These are phyloP conservation scores for Urosaurus nigricauda DNA, from an alignment of 2,797 vertebrate species.

Conservation along the genomic window DNA sequence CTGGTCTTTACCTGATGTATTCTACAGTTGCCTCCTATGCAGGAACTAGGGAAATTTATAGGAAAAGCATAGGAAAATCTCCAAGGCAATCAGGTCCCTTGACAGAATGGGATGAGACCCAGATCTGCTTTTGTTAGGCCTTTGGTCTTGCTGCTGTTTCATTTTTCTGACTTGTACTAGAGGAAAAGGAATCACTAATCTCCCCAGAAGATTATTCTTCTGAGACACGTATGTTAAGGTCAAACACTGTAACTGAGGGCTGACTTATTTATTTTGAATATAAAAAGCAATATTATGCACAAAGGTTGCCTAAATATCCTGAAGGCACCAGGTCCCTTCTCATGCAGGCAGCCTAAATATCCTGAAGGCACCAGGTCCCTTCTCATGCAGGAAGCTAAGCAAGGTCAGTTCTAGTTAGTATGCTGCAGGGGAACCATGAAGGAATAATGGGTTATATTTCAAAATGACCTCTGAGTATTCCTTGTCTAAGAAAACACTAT, in stretches of 20 bases:
- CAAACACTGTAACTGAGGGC: neutral
- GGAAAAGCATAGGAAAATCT: neutral
- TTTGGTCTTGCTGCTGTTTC: neutral
- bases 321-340: too few species aligned
- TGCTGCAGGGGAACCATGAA: too few species aligned
- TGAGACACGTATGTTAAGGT: neutral
- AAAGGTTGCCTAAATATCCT: too few species aligned
- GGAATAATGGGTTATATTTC: too few species aligned
- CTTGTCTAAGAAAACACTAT: too few species aligned
- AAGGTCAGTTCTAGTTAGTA: too few species aligned
- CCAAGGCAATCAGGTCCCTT: neutral
- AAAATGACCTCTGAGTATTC: too few species aligned
- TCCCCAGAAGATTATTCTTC: neutral
- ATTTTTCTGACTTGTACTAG: neutral
- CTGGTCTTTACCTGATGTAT: neutral
- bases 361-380: too few species aligned
- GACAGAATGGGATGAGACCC: neutral
- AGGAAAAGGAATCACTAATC: slow-evolving; percentile 1
- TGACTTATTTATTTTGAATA: neutral
- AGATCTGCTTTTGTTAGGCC: neutral
- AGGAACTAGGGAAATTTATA: neutral
- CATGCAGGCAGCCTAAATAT: too few species aligned
- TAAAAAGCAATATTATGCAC: too few species aligned
- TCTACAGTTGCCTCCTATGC: neutral
- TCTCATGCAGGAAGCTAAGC: too few species aligned